Base-by-base conservation (phyloP, 2,797 vertebrate species). In the Morus bassanus region DNA sequence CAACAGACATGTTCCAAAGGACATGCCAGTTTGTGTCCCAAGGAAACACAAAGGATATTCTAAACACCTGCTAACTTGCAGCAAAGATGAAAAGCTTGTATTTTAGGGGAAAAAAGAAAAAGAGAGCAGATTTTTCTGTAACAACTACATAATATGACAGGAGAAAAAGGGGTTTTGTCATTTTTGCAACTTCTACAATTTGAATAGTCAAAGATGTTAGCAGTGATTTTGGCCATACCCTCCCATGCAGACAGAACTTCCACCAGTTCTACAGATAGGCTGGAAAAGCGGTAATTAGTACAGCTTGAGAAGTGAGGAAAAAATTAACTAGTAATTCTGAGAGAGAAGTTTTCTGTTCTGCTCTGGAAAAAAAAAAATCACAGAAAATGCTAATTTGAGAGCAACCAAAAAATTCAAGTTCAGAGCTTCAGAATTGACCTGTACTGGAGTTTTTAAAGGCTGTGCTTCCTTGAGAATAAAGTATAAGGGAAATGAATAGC, bases 71-170 rank as follows among this genome's bases (percentile, higher is more conserved):
- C 85, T 86, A 72, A 65, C 54, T 81, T 93, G 59, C 63, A 88
- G 51, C 39, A 85, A 78, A 93, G 86, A 82, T 92, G 54, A 94
- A 88, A 74, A 92, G 68, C 69, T 94, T 95, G 82, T 76, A 48
- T 61, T 96, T 93, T 85, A 80, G 25, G 57, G 5, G 3, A 9
- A 30, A 39, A 27, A 39, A 56, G 48, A 46, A 51, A 48, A 13
- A 6, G 7, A 75, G 5, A 80, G 50, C 64, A 88, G 30, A 21
- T 85, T 88, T 95, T 83, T 35, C 39, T 7, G 0, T 35, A 88
- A 56, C 28, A 53, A 0, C 41, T 85, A 31, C 77, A 27, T 59
- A 75, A n/a, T 41, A 41, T 65, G 53, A 73, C 69, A 75, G 43
- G 43, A 85, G 50, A 77, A 87, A 72, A 75, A 5, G 7, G 13